Base-by-base conservation (phyloP, 2,888 invertebrate species). In the Drosophila rellima region DNA sequence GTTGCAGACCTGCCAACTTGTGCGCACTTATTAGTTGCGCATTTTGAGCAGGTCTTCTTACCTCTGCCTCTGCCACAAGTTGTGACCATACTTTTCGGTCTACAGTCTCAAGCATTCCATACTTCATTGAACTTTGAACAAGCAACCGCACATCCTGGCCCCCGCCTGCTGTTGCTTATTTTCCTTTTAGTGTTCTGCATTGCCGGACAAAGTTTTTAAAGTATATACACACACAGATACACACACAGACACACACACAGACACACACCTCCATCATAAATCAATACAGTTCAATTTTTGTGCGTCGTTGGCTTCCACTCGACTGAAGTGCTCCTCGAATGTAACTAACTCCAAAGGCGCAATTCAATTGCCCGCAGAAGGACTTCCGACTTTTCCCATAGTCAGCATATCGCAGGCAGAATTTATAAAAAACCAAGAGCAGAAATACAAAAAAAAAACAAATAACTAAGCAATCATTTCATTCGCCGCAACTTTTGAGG, bases 261-360 rank as follows among this genome's bases (percentile, higher is more conserved):
- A 11, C 23, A 31, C 40, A 69, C 75, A 82, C 78, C 78, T 82
- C 68, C 57, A 47, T 75, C 87, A 85, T 84, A 87, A 87, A 87
- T 86, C 87, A 85, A 85, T 86, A 87, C 71, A 76, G 81, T 80
- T 87, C 71, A 79, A 80, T 84, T 83, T 78, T 72, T 78, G 65
- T 72, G 80, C 72, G 64, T 59, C 74, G 70, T 48, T 73, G 64
- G 64, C 57, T 65, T 71, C 60, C 74, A 70, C 63, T 80, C 62
- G 60, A 45, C 17, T 67, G 60, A 50, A 82, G 82, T 70, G 68
- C 68, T 59, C 42, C 71, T 70, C 44, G 57, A 68, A 60, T 69
- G 73, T 80, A 76, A 80, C 74, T 71, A 80, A 74, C 79, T 63
- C 56, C 66, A 64, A 67, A 66, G 75, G 61, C 62, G 65, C 69